Percentiles rank a stretch among this genome's conserved stretches.
phyloP scores from a whole-genome alignment of 1,140 invertebrate species.

The Drosophila tristis region DNA sequence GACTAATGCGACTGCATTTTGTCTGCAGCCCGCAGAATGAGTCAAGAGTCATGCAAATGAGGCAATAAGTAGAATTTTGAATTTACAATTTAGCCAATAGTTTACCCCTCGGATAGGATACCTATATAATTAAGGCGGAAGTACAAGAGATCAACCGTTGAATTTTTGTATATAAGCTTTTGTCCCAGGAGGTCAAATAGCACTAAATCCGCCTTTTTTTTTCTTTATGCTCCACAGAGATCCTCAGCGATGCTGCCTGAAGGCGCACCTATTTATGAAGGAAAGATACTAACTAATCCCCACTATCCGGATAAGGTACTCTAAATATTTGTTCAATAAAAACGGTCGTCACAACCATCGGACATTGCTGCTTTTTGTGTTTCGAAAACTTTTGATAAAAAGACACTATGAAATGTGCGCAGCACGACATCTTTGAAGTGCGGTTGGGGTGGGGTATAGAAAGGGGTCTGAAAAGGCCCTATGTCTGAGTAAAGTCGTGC shows the following conservation, averaged over 20 bases:
- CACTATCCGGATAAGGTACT: slow-evolving; percentile 7
- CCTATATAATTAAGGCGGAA: not conserved
- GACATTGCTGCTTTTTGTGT: slow-evolving; percentile 6
- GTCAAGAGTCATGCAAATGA: slow-evolving; percentile 1
- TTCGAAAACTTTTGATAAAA: slow-evolving; percentile 49
- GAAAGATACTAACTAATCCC: slow-evolving; percentile 11
- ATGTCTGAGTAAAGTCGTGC: slow-evolving; percentile 9
- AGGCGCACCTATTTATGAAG: slow-evolving; percentile 1
- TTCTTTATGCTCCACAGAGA: slow-evolving; percentile 19
- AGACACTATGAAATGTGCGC: slow-evolving; percentile 41
- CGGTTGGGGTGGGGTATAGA: slow-evolving; percentile 1
- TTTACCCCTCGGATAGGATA: not conserved
- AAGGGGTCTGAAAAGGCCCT: not conserved
- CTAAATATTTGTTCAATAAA: slow-evolving; percentile 30
- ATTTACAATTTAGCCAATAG: not conserved
- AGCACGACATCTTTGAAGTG: slow-evolving; percentile 31
- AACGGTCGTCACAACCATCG: not conserved
- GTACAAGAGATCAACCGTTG: not conserved
- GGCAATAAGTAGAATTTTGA: not conserved
- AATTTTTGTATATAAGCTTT: too few species aligned
- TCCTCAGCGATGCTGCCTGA: not conserved
- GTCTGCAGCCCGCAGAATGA: slow-evolving; percentile 14
- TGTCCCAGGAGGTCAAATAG: not conserved
- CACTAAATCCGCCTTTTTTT: slow-evolving; percentile 6
- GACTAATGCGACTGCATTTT: not conserved